Evolutionary conservation across 2,888 invertebrate genomes (phyloP).

Genomic region (Campoplex capitator): DNA sequence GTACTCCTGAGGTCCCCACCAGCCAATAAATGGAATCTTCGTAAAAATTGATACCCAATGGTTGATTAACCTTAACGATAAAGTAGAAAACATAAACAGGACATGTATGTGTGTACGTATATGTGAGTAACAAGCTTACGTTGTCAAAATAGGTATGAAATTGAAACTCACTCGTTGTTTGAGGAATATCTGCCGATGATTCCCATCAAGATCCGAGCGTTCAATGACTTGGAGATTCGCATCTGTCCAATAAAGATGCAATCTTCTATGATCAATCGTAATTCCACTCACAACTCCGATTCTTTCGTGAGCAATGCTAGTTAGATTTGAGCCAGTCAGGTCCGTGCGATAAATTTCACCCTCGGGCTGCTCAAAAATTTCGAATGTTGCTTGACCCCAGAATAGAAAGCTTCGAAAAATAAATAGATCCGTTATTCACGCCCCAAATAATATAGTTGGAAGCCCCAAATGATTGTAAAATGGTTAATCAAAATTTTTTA

Average conservation of each 20-base stretch:
- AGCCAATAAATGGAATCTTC: slow-evolving; percentile 92
- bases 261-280: slow-evolving; percentile 86
- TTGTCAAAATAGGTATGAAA: background rate
- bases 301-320: slow-evolving; percentile 82
- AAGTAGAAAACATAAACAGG: background rate
- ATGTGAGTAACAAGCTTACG: background rate
- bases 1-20: slow-evolving; percentile 85
- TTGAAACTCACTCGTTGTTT: slow-evolving; percentile 63
- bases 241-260: slow-evolving; percentile 92
- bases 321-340: slow-evolving; percentile 86
- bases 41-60: slow-evolving; percentile 89
- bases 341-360: slow-evolving; percentile 83
- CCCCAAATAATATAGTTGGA: too few relatives aligned
- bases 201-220: slow-evolving; percentile 85
- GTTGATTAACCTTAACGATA: slow-evolving; percentile 83
- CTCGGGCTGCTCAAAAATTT: slow-evolving; percentile 69
- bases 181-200: slow-evolving; percentile 84
- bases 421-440: background rate
- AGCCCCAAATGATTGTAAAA: too few relatives aligned
- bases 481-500: background rate
- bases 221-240: slow-evolving; percentile 86
- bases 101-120: background rate
- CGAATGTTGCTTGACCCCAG: slow-evolving; percentile 81
- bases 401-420: slow-evolving; percentile 80
- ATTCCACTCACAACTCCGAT: slow-evolving; percentile 87